Evolutionary conservation across 2,888 invertebrate genomes (phyloP), one percentile per base, ranked within the genome.

Genomic region (Folsomia manolachei): DNA sequence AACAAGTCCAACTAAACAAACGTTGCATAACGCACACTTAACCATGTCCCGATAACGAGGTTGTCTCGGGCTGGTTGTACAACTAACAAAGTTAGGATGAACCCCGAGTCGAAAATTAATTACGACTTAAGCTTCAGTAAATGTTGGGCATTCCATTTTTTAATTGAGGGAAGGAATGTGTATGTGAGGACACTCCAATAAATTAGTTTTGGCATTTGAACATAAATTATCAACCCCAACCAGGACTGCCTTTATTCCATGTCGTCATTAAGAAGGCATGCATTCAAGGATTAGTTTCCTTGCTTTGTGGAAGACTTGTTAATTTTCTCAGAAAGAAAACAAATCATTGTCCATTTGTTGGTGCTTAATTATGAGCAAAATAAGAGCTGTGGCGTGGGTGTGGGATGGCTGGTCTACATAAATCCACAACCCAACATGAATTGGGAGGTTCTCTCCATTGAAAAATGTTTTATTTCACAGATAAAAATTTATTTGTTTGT

Each of bases 131-230:
- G 39, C 39, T 4, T 14, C 7, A 39, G 39, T 39, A 56, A 56
- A 56, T 19, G 14, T 39, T 21, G 19, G 7, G 19, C 56, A n/a
- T 56, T 21, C 18, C 21, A 4, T 19, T 56, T 56, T 21, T 56
- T 56, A 56, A 56, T 56, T 56, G 56, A 56, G 56, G 9, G 7
- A 56, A 56, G 21, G 56, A 56, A 56, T 56, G 7, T 56, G n/a
- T 21, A 56, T 14, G 56, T 21, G 56, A 56, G 56, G 56, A 56
- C 56, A 56, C 11, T 56, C 21, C 56, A 56, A 56, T 56, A 56
- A 56, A 56, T 56, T 56, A 56, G 21, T 56, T 56, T 56, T n/a
- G 56, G 56, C 56, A 56, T 56, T 7, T 56, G 56, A 19, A 14
- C 39, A 39, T 39, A 39, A 39, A 39, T 39, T 39, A 39, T 39